Evolutionary conservation across 2,797 vertebrate species (phyloP).

Genomic region (Falco rusticolus): DNA sequence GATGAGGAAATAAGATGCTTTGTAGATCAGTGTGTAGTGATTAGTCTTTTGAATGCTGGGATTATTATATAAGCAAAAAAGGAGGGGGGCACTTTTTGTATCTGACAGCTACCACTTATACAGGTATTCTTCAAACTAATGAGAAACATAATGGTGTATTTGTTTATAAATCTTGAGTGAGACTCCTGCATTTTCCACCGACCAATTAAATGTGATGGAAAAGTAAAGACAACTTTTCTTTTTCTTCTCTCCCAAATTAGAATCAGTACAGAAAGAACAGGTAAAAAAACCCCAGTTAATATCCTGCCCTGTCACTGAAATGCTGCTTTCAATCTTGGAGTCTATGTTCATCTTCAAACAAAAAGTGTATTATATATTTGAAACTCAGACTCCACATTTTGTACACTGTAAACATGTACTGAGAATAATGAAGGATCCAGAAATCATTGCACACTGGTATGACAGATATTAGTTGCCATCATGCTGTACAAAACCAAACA

Average conservation of each 20-base stretch:
- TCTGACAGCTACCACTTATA: constrained; percentile 71
- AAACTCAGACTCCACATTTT: neutral
- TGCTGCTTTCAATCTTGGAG: neutral
- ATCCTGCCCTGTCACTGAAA: neutral
- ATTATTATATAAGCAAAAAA: constrained; percentile 82
- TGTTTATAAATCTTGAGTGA: constrained; percentile 70
- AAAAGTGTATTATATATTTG: neutral
- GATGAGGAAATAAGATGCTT: constrained; percentile 88
- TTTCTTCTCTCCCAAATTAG: neutral
- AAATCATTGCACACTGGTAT: neutral
- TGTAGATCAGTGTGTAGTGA: constrained; percentile 81
- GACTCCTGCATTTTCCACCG: constrained; percentile 35
- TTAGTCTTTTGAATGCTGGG: constrained; percentile 84
- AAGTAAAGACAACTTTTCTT: constrained; percentile 24
- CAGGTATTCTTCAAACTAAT: constrained; percentile 74
- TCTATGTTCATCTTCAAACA: neutral
- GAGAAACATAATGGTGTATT: constrained; percentile 71
- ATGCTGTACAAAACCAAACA: neutral
- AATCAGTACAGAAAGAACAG: constrained; percentile 3
- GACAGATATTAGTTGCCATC: neutral
- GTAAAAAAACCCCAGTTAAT: neutral
- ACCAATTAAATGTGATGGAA: constrained; percentile 54
- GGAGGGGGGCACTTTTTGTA: constrained; percentile 70
- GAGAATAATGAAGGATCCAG: neutral
- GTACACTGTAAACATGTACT: neutral